A percentile compares a stretch with the other conserved stretches of the same genome.
These are phyloP conservation scores for Drosophila tripunctata DNA, from an alignment of 2,888 invertebrate genomes.

Conservation along the genomic window DNA sequence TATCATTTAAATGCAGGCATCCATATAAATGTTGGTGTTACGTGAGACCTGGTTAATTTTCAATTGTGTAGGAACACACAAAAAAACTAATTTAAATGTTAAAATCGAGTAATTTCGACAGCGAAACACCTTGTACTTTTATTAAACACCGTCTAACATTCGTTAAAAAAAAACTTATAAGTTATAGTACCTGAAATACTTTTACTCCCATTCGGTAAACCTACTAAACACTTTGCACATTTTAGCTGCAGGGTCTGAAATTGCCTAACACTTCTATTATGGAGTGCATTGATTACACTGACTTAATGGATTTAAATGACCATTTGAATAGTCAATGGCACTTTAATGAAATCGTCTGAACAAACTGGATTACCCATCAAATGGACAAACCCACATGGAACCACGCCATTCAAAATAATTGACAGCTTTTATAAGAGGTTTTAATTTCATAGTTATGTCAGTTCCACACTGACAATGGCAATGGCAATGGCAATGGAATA, in stretches of 20 bases:
- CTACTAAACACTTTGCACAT: background rate
- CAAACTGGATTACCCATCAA: conserved; percentile 14
- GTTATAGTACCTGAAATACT: too few species aligned
- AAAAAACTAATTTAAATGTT: background rate
- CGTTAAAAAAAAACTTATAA: too few species aligned
- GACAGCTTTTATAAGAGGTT: conserved; percentile 22
- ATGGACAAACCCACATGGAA: background rate
- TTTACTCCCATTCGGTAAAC: background rate
- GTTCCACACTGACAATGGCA: too few species aligned
- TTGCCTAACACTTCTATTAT: conserved; percentile 6
- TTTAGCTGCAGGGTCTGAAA: background rate
- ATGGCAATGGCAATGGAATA: conserved; percentile 46
- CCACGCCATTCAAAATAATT: conserved; percentile 6
- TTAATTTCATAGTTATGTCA: conserved; percentile 54
- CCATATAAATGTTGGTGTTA: background rate
- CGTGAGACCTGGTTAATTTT: background rate
- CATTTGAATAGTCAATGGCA: conserved; percentile 15
- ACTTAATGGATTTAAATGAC: conserved; percentile 29
- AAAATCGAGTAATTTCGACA: too few species aligned
- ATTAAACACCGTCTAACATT: too few species aligned
- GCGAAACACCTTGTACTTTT: background rate
- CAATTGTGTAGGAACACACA: background rate
- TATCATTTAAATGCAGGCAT: background rate
- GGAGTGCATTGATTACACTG: conserved; percentile 11
- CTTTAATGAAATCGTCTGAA: conserved; percentile 14